phyloP scores from a whole-genome alignment of 2,113 vertebrate genomes.

The Coturnix japonica region DNA sequence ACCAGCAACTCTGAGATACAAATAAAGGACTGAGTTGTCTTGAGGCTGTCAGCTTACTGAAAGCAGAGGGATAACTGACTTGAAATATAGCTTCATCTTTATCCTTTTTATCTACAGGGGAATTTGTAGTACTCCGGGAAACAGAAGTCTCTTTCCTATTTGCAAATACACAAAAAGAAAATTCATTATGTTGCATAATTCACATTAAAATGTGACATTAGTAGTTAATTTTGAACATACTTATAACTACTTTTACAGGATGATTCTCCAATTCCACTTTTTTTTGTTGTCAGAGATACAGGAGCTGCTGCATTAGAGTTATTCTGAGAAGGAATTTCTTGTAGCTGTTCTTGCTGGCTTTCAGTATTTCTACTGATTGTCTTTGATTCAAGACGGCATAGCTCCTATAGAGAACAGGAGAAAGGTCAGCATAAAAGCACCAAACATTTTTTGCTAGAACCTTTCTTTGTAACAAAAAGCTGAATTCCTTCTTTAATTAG shows the following conservation, averaged over 20 bases:
- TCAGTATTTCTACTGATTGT: slow-evolving; percentile 65
- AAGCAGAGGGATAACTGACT: slow-evolving; percentile 95
- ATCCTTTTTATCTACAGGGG: slow-evolving; percentile 82
- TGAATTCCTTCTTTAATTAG: background rate
- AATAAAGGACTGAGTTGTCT: slow-evolving; percentile 87
- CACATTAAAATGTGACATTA: accelerated
- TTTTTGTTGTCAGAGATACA: slow-evolving; percentile 54
- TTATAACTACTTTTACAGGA: slow-evolving; percentile 75
- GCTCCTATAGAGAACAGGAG: slow-evolving; percentile 76
- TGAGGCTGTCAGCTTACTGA: slow-evolving; percentile 89
- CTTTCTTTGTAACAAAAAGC: background rate
- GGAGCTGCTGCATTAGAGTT: slow-evolving; percentile 43
- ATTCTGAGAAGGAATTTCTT: slow-evolving; percentile 71
- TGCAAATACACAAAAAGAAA: background rate
- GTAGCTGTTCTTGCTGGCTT: slow-evolving; percentile 72
- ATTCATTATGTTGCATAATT: background rate
- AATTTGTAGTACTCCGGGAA: slow-evolving; percentile 77
- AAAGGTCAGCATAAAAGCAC: background rate
- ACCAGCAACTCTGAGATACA: slow-evolving; percentile 88
- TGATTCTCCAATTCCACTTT: slow-evolving; percentile 73
- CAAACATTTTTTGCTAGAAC: background rate
- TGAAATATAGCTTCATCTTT: slow-evolving; percentile 84
- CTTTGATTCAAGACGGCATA: slow-evolving; percentile 83
- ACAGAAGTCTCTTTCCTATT: slow-evolving; percentile 80
- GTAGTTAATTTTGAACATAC: slow-evolving; percentile 51